phyloP scores from a whole-genome alignment of 2,888 invertebrate genomes.

The Orchesellides sinensis region DNA sequence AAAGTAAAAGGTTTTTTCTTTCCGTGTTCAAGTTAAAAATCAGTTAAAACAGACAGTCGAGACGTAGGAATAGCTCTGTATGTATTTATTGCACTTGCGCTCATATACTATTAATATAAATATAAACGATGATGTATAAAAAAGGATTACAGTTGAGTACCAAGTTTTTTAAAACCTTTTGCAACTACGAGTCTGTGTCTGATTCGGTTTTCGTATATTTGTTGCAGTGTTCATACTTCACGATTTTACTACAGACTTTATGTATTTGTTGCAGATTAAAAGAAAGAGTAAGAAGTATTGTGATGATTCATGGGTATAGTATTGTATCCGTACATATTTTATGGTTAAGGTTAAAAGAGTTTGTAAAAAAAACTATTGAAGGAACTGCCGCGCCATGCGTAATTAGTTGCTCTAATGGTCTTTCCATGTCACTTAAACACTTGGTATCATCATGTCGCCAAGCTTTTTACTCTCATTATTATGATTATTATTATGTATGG shows the following conservation, averaged over 20 bases:
- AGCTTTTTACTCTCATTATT: constrained; percentile 62
- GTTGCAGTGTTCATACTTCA: neutral
- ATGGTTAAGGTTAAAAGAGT: neutral
- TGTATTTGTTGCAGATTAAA: neutral
- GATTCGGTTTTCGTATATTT: neutral
- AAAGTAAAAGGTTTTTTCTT: constrained; percentile 34
- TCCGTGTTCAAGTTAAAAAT: constrained; percentile 25
- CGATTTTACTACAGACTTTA: constrained; percentile 2
- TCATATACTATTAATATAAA: too few relatives aligned
- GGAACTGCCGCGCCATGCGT: constrained; percentile 66
- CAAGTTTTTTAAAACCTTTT: constrained; percentile 12
- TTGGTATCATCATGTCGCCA: constrained; percentile 75
- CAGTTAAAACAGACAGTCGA: constrained; percentile 30
- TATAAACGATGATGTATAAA: too few relatives aligned
- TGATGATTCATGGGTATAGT: constrained; percentile 5
- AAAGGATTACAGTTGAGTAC: too few relatives aligned
- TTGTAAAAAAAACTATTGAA: constrained; percentile 15
- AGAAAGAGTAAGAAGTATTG: constrained; percentile 10
- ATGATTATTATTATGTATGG: constrained; percentile 45
- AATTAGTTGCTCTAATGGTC: constrained; percentile 75
- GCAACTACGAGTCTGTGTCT: neutral
- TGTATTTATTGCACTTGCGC: neutral
- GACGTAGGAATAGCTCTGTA: neutral
- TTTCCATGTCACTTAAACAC: constrained; percentile 75
- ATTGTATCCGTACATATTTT: neutral